Percentiles rank a stretch among this genome's conserved stretches.
Conservation (phyloP, 2,113 vertebrate genomes). For the Oryzias javanicus region DNA sequence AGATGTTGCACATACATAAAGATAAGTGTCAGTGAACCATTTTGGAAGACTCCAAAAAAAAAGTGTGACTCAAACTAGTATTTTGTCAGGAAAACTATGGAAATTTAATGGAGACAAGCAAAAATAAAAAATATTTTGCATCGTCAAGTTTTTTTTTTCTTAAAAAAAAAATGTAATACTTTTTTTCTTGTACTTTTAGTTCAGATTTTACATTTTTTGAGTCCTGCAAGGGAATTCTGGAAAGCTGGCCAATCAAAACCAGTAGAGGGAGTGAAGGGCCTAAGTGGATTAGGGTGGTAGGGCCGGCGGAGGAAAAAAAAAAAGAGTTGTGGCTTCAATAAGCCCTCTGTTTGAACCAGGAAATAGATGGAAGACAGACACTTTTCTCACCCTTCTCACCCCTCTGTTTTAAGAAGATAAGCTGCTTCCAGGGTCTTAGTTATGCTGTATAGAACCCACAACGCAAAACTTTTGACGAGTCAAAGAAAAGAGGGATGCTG, state of each 20-base stretch:
- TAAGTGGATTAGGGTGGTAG: conserved; percentile 65
- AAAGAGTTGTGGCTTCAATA: conserved; percentile 57
- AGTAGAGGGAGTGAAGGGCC: conserved; percentile 37
- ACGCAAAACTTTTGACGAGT: conserved; percentile 65
- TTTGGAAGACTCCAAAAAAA: too few species aligned
- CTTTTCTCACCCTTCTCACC: conserved; percentile 57
- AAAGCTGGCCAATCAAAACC: conserved; percentile 57
- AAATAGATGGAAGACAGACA: conserved; percentile 61
- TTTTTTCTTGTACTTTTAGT: conserved; percentile 29
- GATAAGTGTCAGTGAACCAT: too few species aligned
- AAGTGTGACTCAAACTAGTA: too few species aligned
- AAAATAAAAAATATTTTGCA: too few species aligned
- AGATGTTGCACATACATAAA: too few species aligned
- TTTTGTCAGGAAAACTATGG: too few species aligned
- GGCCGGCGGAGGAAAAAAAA: conserved; percentile 10
- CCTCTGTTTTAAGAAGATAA: conserved; percentile 76
- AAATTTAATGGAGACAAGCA: too few species aligned
- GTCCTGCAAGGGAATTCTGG: conserved; percentile 40
- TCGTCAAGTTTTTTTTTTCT: too few species aligned
- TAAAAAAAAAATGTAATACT: too few species aligned
- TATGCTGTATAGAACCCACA: conserved; percentile 66
- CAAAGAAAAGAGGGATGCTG: conserved; percentile 38
- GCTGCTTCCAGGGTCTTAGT: conserved; percentile 74
- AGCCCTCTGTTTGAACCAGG: conserved; percentile 59
- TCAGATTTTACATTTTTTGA: conserved; percentile 58